Evolutionary conservation across 2,797 vertebrate genomes (phyloP).

Genomic region (Threskiornis aethiopicus): DNA sequence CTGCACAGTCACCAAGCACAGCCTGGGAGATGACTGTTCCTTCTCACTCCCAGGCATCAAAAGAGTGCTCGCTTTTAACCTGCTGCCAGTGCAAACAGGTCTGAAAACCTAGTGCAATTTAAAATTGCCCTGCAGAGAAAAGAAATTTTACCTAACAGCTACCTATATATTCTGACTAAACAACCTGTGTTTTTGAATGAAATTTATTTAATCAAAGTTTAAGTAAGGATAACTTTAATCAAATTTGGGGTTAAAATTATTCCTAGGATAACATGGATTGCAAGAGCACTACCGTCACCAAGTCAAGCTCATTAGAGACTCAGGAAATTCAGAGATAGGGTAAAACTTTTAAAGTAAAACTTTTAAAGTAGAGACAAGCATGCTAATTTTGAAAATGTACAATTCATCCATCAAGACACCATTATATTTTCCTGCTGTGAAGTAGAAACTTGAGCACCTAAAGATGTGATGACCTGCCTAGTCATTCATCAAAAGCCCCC

Average conservation of each 20-base stretch:
- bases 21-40: neutral
- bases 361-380: neutral
- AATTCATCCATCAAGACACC: neutral
- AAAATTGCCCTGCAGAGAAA: neutral
- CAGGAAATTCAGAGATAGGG: neutral
- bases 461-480: neutral
- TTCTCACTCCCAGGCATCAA: neutral
- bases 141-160: neutral
- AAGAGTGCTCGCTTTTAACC: neutral
- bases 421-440: neutral
- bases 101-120: neutral
- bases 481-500: neutral
- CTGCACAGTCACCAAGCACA: neutral
- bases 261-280: neutral
- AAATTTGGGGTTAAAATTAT: neutral
- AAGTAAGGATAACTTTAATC: neutral
- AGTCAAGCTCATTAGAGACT: neutral
- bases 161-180: neutral
- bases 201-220: neutral
- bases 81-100: neutral
- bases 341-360: neutral
- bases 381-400: neutral
- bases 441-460: neutral
- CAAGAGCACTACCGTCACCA: neutral
- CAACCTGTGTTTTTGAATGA: neutral